Percentiles rank a stretch among this genome's conserved stretches.
These are phyloP conservation scores for Petrocephalus microphthalmus DNA, from an alignment of 2,113 vertebrate genomes.

Conservation along the genomic window DNA sequence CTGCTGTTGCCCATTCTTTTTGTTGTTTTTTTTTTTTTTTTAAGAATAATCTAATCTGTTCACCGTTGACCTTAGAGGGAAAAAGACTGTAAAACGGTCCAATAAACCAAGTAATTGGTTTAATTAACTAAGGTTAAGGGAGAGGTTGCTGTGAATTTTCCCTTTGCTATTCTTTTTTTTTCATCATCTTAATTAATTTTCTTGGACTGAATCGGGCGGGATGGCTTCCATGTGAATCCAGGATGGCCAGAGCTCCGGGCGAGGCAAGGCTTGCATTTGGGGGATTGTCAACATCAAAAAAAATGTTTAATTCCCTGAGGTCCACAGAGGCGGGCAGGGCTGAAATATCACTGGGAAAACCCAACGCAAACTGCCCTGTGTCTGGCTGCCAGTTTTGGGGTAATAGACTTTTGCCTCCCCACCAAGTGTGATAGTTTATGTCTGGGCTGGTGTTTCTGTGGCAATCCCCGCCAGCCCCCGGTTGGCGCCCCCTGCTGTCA, in stretches of 20 bases:
- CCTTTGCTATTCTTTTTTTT: constrained; percentile 33
- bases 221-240: not conserved
- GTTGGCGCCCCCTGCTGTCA: not conserved
- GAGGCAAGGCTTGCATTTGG: not conserved
- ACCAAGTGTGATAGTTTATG: not conserved
- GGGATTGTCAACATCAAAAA: not conserved
- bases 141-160: constrained; percentile 40
- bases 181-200: constrained; percentile 11
- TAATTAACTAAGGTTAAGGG: constrained; percentile 51
- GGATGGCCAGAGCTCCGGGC: not conserved
- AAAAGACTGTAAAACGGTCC: constrained; percentile 34
- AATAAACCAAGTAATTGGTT: constrained; percentile 50
- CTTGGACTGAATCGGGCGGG: not conserved
- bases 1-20: not conserved
- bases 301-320: not conserved
- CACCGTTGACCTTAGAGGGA: not conserved
- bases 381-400: not conserved
- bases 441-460: not conserved
- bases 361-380: not conserved
- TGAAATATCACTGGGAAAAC: not conserved
- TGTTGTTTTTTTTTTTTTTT: not conserved
- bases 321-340: not conserved
- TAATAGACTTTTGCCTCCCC: not conserved
- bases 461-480: not conserved
- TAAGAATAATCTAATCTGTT: not conserved